Evolutionary conservation across 2,797 vertebrate species (phyloP).

Genomic region (Pelobates cultripes): DNA sequence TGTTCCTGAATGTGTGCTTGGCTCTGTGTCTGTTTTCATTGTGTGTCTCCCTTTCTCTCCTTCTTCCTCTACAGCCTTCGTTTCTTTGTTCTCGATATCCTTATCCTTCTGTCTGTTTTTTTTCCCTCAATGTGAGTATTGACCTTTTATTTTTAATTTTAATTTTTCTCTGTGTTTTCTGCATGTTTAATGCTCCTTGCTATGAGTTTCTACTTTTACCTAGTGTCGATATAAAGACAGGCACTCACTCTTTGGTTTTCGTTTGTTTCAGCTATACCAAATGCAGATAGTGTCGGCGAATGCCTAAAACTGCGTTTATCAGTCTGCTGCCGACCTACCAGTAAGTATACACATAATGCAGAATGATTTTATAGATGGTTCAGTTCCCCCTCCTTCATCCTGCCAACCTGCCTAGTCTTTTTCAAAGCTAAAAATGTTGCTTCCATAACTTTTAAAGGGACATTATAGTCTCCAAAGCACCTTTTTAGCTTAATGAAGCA

Average conservation of each 20-base stretch:
- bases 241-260: neutral
- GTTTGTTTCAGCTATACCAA: slow-evolving; percentile 64
- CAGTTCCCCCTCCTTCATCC: no score
- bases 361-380: no score
- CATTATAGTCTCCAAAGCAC: no score
- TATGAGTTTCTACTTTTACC: no score
- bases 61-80: no score
- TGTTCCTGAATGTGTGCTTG: no score
- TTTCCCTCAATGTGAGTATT: neutral
- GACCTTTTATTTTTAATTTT: neutral
- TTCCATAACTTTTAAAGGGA: no score
- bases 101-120: neutral
- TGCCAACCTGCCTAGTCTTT: no score
- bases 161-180: neutral
- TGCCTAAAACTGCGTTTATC: slow-evolving; percentile 71
- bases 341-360: slow-evolving; percentile 63
- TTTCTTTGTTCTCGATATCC: neutral
- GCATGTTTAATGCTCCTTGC: no score
- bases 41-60: neutral
- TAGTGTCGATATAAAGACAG: neutral
- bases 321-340: slow-evolving; percentile 71
- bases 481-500: no score
- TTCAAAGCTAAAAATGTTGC: no score
- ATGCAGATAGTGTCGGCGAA: slow-evolving; percentile 64
- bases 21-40: neutral